phyloP scores from a whole-genome alignment of 2,113 vertebrate genomes.

The Mustelus asterias region DNA sequence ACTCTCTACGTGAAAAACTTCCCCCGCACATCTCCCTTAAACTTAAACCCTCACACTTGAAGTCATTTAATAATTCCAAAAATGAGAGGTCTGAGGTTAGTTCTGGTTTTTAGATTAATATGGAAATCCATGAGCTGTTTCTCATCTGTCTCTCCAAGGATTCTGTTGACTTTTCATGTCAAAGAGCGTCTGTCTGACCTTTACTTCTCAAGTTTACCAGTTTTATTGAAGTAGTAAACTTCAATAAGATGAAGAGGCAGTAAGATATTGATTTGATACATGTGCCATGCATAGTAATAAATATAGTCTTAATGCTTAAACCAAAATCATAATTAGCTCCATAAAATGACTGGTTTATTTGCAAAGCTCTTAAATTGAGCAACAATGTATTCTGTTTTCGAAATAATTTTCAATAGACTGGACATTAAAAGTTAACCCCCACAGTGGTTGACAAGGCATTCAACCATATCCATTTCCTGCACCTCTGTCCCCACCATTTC shows the following conservation, averaged over 20 bases:
- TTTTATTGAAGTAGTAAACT: background rate
- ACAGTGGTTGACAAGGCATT: too few species aligned
- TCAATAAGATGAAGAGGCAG: background rate
- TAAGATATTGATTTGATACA: background rate
- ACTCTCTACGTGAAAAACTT: too few species aligned
- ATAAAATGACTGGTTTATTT: background rate
- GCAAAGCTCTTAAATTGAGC: background rate
- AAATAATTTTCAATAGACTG: background rate
- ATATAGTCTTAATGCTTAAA: background rate
- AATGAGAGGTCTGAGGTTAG: background rate
- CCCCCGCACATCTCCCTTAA: too few species aligned
- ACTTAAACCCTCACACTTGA: too few species aligned
- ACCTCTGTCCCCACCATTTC: too few species aligned
- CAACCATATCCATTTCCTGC: too few species aligned
- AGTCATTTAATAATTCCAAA: background rate
- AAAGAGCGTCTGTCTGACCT: background rate
- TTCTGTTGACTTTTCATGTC: background rate
- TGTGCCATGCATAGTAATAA: background rate
- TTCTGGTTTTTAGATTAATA: background rate
- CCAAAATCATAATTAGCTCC: background rate
- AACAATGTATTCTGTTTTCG: background rate
- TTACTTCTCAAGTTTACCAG: background rate
- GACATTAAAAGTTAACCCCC: background rate
- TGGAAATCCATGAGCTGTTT: background rate
- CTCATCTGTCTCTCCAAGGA: background rate